These are phyloP conservation scores for Sitodiplosis mosellana DNA, from an alignment of 1,140 invertebrate genomes.

Conservation along the genomic window DNA sequence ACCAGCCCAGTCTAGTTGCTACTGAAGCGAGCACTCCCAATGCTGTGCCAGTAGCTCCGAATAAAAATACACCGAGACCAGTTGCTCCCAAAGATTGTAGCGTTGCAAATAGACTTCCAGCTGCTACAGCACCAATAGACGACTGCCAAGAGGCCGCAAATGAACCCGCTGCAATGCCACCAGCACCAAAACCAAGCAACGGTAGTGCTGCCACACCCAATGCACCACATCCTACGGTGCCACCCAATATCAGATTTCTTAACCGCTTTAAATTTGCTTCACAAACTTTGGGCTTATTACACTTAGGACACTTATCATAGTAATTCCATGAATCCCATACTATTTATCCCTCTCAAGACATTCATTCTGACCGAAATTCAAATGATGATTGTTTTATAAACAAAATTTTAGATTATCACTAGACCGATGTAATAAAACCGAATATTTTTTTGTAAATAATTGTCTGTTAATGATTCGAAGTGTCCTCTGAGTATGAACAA, in stretches of 20 bases:
- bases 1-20: neutral
- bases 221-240: neutral
- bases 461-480: too few relatives aligned
- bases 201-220: neutral
- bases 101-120: neutral
- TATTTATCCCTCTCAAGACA: too few relatives aligned
- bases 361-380: too few relatives aligned
- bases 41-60: neutral
- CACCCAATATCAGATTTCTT: neutral
- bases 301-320: too few relatives aligned
- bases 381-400: too few relatives aligned
- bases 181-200: neutral
- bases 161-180: neutral
- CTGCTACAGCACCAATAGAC: neutral
- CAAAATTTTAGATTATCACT: too few relatives aligned
- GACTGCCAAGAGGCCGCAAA: neutral
- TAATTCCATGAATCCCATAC: too few relatives aligned
- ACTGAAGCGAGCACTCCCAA: neutral
- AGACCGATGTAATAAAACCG: too few relatives aligned
- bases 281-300: neutral
- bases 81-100: neutral
- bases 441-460: too few relatives aligned
- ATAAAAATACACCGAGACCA: neutral
- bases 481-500: too few relatives aligned
- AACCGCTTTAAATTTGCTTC: neutral